Evolutionary conservation across 2,797 vertebrate genomes (phyloP), one percentile per base, ranked within the genome.

Genomic region (Enoplosus armatus): DNA sequence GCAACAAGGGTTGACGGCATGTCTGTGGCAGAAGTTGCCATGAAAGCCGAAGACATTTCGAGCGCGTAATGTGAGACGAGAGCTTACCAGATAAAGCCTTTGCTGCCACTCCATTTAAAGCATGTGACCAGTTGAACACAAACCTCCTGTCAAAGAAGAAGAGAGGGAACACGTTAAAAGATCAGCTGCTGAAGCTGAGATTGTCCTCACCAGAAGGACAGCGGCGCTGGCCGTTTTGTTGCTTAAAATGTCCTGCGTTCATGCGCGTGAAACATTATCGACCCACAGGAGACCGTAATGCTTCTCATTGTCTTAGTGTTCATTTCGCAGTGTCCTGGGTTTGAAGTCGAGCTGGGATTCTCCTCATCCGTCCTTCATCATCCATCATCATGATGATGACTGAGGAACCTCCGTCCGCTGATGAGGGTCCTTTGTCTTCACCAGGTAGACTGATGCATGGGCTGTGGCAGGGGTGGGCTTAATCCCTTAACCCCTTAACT

Each of bases 81-180:
- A 45, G 0, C 80, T 79, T 92, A 96, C 95, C 94, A 80, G 94
- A 85, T n/a, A 96, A 79, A 51, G 51, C 72, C 85, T 95, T 95
- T 59, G 94, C 90, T 18, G 69, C 84, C 1, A 93, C 7, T 68
- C 79, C 94, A 72, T 91, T 95, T 48, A 94, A 48, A 67, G 83
- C 37, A 80, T 94, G 95, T 27, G 85, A 87, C 84, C 85, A 93
- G 72, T 95, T 95, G 73, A 95, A 96, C 22, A 95, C 8, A 79
- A 82, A 92, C 33, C 94, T 93, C 87, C 95, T 96, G 77, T 33
- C n/a, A n/a, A n/a, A 12, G 79, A 77, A 78, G 10, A 68, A 54
- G 74, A 61, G 39, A 63, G 6, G 5, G 11, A 29, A 59, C 31
- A 75, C 4, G 37, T 31, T 3, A 31, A 63, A 54, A 50, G 9